Percentiles rank a stretch among this genome's conserved stretches.
Evolutionary conservation across 2,113 vertebrate genomes (phyloP).

Genomic region (Trochalopteron elliotii): DNA sequence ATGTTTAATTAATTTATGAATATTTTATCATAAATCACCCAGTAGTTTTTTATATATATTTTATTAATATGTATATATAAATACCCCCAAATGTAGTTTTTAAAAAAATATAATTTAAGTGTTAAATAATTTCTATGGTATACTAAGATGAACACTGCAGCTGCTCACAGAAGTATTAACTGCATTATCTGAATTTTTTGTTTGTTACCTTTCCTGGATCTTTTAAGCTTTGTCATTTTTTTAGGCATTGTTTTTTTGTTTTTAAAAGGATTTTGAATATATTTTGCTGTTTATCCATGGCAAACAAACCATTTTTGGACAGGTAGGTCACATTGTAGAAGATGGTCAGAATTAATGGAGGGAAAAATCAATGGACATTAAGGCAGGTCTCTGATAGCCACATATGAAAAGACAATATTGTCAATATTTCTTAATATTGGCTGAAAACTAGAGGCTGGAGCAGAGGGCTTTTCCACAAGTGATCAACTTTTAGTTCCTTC

Average conservation of each 20-base stretch:
- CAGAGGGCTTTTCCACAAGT: background rate
- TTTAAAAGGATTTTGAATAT: background rate
- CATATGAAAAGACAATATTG: background rate
- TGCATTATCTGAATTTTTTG: background rate
- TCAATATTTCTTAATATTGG: background rate
- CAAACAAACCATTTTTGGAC: background rate
- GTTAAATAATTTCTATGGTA: background rate
- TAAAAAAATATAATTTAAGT: background rate
- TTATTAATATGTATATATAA: background rate
- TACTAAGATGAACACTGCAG: background rate
- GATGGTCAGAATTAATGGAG: background rate
- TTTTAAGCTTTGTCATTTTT: background rate
- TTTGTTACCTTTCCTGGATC: background rate
- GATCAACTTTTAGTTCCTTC: background rate
- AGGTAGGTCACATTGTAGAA: background rate
- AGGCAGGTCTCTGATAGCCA: background rate
- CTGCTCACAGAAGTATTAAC: background rate
- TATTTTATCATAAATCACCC: background rate
- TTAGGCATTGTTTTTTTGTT: background rate
- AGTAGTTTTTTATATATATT: background rate
- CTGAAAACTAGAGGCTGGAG: background rate
- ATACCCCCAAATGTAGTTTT: background rate
- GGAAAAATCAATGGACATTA: background rate
- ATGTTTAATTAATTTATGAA: slow-evolving; percentile 14
- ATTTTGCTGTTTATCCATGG: background rate